Percentiles rank a stretch among this genome's conserved stretches.
Evolutionary conservation across 1,140 invertebrate genomes (phyloP).

Genomic region (Catajapyx aquilonaris): DNA sequence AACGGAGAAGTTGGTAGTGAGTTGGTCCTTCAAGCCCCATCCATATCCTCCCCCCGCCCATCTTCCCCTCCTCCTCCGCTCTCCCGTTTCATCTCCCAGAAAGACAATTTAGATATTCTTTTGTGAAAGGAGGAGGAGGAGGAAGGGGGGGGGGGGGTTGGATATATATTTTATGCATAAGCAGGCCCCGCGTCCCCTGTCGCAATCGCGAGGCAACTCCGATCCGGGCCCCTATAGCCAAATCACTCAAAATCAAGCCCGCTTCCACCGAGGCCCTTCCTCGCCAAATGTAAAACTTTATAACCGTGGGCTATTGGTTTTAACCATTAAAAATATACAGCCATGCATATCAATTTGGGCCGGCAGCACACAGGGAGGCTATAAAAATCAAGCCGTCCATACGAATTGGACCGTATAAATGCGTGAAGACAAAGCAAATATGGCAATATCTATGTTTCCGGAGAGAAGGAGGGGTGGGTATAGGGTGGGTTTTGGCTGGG

Average conservation of each 20-base stretch:
- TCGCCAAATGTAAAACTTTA: conserved; percentile 1
- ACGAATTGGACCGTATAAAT: conserved; percentile 4
- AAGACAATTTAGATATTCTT: too few species aligned
- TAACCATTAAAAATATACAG: conserved; percentile 10
- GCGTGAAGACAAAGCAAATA: conserved; percentile 7
- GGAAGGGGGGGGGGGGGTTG: too few species aligned
- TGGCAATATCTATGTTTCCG: conserved; percentile 3
- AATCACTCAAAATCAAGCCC: conserved; percentile 10
- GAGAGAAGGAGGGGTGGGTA: conserved; percentile 1
- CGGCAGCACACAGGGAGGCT: background rate
- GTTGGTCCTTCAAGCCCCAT: too few species aligned
- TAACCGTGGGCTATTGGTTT: conserved; percentile 6
- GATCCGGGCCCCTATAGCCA: conserved; percentile 15
- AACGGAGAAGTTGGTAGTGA: too few species aligned
- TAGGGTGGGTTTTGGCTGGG: too few species aligned
- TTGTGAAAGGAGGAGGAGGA: too few species aligned
- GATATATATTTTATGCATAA: too few species aligned
- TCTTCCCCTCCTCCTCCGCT: conserved; percentile 14
- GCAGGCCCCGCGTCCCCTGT: too few species aligned
- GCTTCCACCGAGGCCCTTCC: conserved; percentile 10
- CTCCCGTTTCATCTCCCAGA: too few species aligned
- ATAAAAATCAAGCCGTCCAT: conserved; percentile 3
- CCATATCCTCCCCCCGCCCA: conserved; percentile 16
- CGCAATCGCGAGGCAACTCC: too few species aligned
- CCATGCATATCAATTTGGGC: conserved; percentile 10